phyloP scores from a whole-genome alignment of 2,797 vertebrate genomes.

The Anguilla anguilla region DNA sequence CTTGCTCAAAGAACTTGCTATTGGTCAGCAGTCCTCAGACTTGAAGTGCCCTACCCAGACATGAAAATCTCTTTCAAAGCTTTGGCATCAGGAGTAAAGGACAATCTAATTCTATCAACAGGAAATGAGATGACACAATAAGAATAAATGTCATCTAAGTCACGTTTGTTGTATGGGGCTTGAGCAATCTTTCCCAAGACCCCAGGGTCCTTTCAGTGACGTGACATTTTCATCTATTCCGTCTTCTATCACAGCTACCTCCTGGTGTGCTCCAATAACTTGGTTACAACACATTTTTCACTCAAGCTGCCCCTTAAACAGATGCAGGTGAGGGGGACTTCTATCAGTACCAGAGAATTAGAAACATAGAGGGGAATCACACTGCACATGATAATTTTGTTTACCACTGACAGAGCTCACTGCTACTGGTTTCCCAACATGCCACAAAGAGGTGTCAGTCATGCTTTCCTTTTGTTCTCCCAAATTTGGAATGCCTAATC shows the following conservation, averaged over 20 bases:
- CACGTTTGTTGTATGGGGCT: not conserved
- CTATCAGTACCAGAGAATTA: not conserved
- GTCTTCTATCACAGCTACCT: not conserved
- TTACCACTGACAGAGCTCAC: not conserved
- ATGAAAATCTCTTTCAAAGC: not conserved
- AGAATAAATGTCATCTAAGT: not conserved
- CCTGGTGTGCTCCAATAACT: constrained; percentile 1
- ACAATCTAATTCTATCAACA: not conserved
- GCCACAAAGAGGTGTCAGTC: not conserved
- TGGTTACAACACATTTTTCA: constrained; percentile 27
- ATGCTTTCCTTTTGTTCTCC: not conserved
- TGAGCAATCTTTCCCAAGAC: constrained; percentile 11
- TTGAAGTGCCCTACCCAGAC: not conserved
- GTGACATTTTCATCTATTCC: constrained; percentile 27
- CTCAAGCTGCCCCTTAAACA: constrained; percentile 5
- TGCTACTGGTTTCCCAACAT: not conserved
- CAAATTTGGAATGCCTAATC: not conserved
- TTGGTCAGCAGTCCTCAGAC: too few relatives aligned
- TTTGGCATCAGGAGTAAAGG: not conserved
- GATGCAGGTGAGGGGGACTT: not conserved
- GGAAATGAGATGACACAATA: not conserved
- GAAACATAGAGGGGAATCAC: not conserved
- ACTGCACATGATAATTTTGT: not conserved
- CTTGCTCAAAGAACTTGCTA: too few relatives aligned
- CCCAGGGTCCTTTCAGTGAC: not conserved